Base-by-base conservation (phyloP, 2,113 vertebrate genomes). In the Aphelocoma coerulescens region DNA sequence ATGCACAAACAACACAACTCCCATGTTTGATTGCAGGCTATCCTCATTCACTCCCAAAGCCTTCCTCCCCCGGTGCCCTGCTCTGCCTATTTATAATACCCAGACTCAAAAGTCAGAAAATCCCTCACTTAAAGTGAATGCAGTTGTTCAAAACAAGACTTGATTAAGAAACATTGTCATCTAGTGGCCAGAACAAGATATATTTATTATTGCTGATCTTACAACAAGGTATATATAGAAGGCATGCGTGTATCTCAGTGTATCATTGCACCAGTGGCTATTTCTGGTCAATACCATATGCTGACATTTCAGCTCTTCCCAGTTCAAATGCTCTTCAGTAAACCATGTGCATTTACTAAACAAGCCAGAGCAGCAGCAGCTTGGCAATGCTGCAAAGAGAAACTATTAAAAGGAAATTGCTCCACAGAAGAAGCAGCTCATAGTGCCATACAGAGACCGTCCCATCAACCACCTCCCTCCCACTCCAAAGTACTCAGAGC, bases 131-230 rank as follows among this genome's bases (percentile, higher is more conserved):
- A 8, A 71, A 67, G 11, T 12, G 26, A 21, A 41, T 7, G 9
- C 39, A 44, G 27, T 26, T 2, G 2, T 17, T 91, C 19, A 15
- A 75, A 87, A 71, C 1, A 6, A 72, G 16, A 48, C 30, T 92
- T 3, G 1, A 26, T 81, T 89, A 84, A 92, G 86, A 92, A 96
- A 97, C 48, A 63, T 90, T 93, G 89, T 92, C 92, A 96, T 52
- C 89, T 93, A 93, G 94, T 68, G 79, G 73, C 27, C 76, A 95
- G 61, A 78, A 63, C 41, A 81, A 71, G 21, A 52, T 74, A 11
- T 37, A 41, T 62, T 88, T 78, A 37, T 63, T 79, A 35, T 69
- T 73, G 19, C 62, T 76, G 32, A 58, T 66, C 26, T 69, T 58
- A 24, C 8, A 88, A 43, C 0, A 2, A 77, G 10, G 26, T n/a